Conservation (phyloP, 2,888 invertebrate genomes). For the Diachrysia chrysitis region DNA sequence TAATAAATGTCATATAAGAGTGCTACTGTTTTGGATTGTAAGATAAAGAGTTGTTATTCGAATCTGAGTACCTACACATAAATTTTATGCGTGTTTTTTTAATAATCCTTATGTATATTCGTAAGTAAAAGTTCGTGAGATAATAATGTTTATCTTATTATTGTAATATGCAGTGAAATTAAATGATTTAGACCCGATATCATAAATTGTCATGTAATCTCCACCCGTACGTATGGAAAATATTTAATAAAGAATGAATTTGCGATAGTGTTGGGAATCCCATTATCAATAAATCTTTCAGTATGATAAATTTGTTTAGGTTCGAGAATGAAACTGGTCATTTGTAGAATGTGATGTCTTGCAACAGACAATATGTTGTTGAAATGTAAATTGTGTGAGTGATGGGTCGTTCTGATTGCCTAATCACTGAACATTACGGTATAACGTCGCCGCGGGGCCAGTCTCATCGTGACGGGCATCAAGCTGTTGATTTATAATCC, state of each 20-base stretch:
- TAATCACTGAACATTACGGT: slow-evolving; percentile 45
- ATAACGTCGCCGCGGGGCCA: slow-evolving; percentile 47
- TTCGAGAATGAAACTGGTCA: slow-evolving; percentile 28
- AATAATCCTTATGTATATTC: neutral
- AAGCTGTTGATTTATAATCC: slow-evolving; percentile 51
- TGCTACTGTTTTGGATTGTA: neutral
- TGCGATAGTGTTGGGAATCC: neutral
- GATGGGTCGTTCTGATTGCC: slow-evolving; percentile 48
- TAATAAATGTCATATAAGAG: slow-evolving; percentile 20
- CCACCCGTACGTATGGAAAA: neutral
- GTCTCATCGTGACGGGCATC: slow-evolving; percentile 38
- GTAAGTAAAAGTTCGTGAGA: too few relatives aligned
- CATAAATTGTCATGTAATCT: neutral
- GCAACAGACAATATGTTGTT: slow-evolving; percentile 42
- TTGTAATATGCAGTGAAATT: neutral
- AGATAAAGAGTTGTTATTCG: neutral
- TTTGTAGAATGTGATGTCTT: slow-evolving; percentile 33
- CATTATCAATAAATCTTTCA: slow-evolving; percentile 6
- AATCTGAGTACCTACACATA: neutral
- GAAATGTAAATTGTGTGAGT: slow-evolving; percentile 52
- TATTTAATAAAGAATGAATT: neutral
- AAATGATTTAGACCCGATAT: neutral
- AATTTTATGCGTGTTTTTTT: neutral
- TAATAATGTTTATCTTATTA: neutral
- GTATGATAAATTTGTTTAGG: slow-evolving; percentile 7